A percentile compares a stretch with the other conserved stretches of the same genome.
Conservation (phyloP, 35 echinoderm and acorn worm species). For the Apostichopus californicus region DNA sequence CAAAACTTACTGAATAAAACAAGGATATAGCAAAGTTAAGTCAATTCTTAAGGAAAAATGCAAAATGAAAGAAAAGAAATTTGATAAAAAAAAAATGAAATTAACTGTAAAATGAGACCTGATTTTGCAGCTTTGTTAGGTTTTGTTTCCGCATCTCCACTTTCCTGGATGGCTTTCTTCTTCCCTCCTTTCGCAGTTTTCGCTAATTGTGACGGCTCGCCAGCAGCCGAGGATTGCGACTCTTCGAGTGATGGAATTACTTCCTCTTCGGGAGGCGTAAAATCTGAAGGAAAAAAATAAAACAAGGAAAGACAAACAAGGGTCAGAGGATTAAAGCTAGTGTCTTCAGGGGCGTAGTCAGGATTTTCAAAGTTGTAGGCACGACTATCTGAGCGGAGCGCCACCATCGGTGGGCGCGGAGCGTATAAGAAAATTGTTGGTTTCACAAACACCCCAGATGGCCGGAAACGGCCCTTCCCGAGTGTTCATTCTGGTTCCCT, state of each 20-base stretch:
- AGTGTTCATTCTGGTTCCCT: no score
- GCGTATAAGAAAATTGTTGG: no score
- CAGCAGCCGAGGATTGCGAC: constrained; percentile 12
- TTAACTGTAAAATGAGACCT: constrained; percentile 15
- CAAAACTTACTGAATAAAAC: no score
- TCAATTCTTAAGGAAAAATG: no score
- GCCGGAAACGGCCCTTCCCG: no score
- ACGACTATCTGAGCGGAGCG: no score
- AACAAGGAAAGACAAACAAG: background rate
- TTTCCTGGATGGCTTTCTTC: constrained; percentile 51
- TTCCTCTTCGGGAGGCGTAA: constrained; percentile 26
- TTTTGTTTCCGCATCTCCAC: constrained; percentile 38
- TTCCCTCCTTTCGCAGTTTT: background rate
- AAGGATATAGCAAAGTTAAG: no score
- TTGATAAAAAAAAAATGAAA: background rate
- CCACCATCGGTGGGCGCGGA: no score
- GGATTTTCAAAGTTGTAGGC: background rate
- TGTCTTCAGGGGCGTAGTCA: background rate
- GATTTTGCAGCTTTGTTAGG: constrained; percentile 24
- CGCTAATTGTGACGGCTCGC: constrained; percentile 5
- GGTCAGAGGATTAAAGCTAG: background rate
- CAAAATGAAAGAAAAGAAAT: background rate
- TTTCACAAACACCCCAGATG: no score
- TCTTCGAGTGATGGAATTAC: background rate
- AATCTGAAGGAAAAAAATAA: background rate